phyloP scores from a whole-genome alignment of 2,113 vertebrate species.

The Hyaena hyaena region DNA sequence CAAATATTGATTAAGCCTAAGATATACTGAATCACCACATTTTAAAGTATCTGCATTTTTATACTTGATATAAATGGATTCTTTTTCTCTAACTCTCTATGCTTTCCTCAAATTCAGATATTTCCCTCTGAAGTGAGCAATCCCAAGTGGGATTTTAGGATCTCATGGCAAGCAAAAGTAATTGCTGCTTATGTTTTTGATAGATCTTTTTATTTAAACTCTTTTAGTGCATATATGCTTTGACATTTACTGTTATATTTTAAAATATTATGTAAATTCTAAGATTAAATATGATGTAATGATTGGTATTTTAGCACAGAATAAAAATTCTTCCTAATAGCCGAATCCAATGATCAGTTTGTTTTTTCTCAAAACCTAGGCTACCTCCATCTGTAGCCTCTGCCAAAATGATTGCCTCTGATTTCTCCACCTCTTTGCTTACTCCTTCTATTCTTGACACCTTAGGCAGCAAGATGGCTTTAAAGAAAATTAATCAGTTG shows the following conservation, averaged over 20 bases:
- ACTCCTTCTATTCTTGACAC: neutral
- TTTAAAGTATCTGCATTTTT: neutral
- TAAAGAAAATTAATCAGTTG: neutral
- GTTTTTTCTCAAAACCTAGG: neutral
- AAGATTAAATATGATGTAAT: neutral
- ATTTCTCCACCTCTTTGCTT: neutral
- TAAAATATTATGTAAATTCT: neutral
- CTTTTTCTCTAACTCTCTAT: neutral
- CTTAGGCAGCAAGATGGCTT: neutral
- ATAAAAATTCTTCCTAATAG: neutral
- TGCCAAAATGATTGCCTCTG: neutral
- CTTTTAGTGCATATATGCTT: neutral
- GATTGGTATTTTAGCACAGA: neutral
- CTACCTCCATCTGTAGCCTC: neutral
- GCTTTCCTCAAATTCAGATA: neutral
- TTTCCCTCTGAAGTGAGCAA: neutral
- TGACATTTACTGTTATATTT: neutral
- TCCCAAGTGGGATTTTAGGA: neutral
- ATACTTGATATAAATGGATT: neutral
- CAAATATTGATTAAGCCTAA: neutral
- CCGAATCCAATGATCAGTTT: neutral
- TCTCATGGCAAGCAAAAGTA: neutral
- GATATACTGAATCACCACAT: neutral
- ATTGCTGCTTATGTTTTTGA: neutral
- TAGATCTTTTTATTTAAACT: neutral